A percentile compares a stretch with the other conserved stretches of the same genome.
These are phyloP conservation scores for Cosmia trapezina DNA, from an alignment of 2,888 invertebrate genomes.

Conservation along the genomic window DNA sequence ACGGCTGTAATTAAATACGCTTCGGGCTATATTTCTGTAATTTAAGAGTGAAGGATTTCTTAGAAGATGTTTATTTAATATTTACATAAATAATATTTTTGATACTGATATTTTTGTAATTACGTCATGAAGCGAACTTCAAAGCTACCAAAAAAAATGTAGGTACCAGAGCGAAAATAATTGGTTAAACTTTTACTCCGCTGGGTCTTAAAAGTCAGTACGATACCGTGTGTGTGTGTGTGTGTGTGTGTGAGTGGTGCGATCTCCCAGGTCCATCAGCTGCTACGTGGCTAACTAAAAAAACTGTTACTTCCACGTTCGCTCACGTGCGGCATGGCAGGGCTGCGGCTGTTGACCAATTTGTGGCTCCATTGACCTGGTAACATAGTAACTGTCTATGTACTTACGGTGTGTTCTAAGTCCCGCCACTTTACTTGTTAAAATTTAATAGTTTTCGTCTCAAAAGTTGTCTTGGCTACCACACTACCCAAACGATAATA, in stretches of 20 bases:
- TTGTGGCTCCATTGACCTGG: constrained; percentile 22
- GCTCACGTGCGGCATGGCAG: constrained; percentile 58
- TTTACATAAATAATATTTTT: neutral
- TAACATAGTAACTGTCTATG: neutral
- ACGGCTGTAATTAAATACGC: constrained; percentile 1
- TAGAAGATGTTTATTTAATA: neutral
- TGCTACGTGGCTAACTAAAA: constrained; percentile 77
- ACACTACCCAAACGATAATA: neutral
- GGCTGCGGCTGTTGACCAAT: constrained; percentile 48
- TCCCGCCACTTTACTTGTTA: neutral
- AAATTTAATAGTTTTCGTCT: neutral
- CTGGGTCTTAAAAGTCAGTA: constrained; percentile 30
- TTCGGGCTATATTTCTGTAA: constrained; percentile 14
- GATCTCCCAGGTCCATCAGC: constrained; percentile 74
- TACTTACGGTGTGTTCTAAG: neutral
- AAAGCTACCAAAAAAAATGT: neutral
- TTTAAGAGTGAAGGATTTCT: constrained; percentile 19
- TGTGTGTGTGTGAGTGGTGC: constrained; percentile 60
- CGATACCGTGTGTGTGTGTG: constrained; percentile 47
- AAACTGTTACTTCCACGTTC: constrained; percentile 79
- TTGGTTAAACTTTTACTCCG: neutral
- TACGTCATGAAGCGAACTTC: constrained; percentile 12
- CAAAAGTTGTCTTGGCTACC: neutral
- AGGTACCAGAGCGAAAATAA: neutral
- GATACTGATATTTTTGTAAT: constrained; percentile 1